A percentile compares a stretch with the other conserved stretches of the same genome.
These are phyloP conservation scores for Glandiceps talaboti DNA, from an alignment of 53 echinoderm and acorn worm genomes.

Conservation along the genomic window DNA sequence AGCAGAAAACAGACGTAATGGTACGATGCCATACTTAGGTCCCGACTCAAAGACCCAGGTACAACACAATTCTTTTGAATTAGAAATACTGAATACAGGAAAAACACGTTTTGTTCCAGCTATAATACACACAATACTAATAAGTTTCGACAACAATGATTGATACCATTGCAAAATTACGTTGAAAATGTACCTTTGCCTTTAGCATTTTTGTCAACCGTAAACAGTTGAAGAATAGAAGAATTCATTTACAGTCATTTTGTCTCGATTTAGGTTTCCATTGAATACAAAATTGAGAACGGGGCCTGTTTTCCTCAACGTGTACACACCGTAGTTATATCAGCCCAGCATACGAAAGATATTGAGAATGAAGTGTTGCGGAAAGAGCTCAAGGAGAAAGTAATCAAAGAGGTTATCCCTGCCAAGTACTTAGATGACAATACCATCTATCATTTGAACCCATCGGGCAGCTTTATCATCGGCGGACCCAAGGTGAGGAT, in stretches of 20 bases:
- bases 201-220: no score
- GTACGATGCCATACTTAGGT: conserved; percentile 42
- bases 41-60: conserved; percentile 96
- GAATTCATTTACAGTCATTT: no score
- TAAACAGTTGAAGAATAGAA: no score
- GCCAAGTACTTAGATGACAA: conserved; percentile 63
- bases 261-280: conserved; percentile 95
- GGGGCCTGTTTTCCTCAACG: conserved; percentile 72
- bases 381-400: conserved; percentile 47
- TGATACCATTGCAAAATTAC: no score
- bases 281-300: conserved; percentile 69
- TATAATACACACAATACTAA: no score
- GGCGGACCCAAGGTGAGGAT: conserved; percentile 25
- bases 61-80: no score
- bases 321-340: conserved; percentile 89
- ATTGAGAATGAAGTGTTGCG: conserved; percentile 46
- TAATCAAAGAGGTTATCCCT: conserved; percentile 61
- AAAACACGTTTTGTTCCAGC: no score
- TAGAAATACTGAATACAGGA: no score
- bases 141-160: no score
- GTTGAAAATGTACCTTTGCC: no score
- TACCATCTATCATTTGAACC: conserved; percentile 81
- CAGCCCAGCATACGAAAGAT: conserved; percentile 68
- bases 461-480: conserved; percentile 74
- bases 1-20: conserved; percentile 61